Percentiles rank a stretch among this genome's conserved stretches.
These are phyloP conservation scores for Lymantria dispar DNA, from an alignment of 2,888 invertebrate species.

Conservation along the genomic window DNA sequence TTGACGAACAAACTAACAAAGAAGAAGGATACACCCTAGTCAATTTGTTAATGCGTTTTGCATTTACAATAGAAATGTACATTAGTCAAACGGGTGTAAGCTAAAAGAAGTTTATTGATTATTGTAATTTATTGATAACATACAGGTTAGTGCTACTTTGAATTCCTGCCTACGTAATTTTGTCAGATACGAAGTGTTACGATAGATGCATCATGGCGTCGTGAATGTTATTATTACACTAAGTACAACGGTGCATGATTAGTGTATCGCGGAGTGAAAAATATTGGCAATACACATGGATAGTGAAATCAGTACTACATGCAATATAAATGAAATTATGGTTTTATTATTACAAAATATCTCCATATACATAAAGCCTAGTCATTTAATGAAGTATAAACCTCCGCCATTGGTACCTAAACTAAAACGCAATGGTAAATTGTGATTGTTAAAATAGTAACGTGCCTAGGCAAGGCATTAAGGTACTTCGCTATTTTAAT, in stretches of 20 bases:
- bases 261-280: constrained; percentile 18
- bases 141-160: constrained; percentile 62
- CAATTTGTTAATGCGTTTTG: constrained; percentile 34
- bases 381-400: no score
- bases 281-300: background rate
- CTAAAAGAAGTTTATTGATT: constrained; percentile 39
- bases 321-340: background rate
- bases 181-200: constrained; percentile 18
- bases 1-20: constrained; percentile 52
- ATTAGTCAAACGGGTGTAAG: constrained; percentile 32
- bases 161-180: constrained; percentile 29
- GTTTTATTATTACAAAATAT: background rate
- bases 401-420: no score
- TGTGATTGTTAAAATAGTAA: no score
- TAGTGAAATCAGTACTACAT: background rate
- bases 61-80: constrained; percentile 43
- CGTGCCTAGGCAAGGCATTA: no score
- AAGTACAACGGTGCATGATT: background rate
- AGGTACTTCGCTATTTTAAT: no score
- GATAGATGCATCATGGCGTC: constrained; percentile 39
- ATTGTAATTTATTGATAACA: constrained; percentile 27
- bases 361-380: no score
- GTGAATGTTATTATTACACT: constrained; percentile 14
- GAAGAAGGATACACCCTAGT: constrained; percentile 36
- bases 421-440: no score